phyloP scores from a whole-genome alignment of 2,113 vertebrate genomes.

The Cebidichthys violaceus region DNA sequence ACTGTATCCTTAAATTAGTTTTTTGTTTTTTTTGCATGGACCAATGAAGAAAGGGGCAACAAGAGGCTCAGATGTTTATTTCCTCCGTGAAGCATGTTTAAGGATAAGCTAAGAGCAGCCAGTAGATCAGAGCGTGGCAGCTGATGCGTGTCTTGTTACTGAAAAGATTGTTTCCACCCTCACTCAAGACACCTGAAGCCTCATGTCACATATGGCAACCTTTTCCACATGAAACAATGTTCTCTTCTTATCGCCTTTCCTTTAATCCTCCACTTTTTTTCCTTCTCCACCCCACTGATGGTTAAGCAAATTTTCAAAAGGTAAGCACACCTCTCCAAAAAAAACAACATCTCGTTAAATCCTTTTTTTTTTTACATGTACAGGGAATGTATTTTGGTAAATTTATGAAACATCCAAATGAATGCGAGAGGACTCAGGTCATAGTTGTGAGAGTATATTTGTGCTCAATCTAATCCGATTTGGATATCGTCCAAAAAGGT shows the following conservation, averaged over 20 bases:
- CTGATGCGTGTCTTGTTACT: constrained; percentile 57
- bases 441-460: neutral
- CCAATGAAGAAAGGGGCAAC: neutral
- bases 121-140: constrained; percentile 10
- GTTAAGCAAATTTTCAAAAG: neutral
- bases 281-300: neutral
- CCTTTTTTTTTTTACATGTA: neutral
- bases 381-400: neutral
- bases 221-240: constrained; percentile 55
- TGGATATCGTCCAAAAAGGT: neutral
- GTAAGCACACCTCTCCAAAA: neutral
- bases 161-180: constrained; percentile 47
- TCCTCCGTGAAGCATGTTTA: constrained; percentile 34
- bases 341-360: neutral
- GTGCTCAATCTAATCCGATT: neutral
- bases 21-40: neutral
- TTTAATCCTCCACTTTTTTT: constrained; percentile 5
- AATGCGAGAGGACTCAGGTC: neutral
- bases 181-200: constrained; percentile 55
- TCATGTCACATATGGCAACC: constrained; percentile 9
- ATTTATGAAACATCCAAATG: neutral
- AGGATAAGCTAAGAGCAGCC: constrained; percentile 30
- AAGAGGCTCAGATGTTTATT: constrained; percentile 8
- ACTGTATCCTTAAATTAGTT: neutral
- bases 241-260: constrained; percentile 1